Base-by-base conservation (phyloP, 2,888 invertebrate genomes). In the Acanthoscelides obtectus region DNA sequence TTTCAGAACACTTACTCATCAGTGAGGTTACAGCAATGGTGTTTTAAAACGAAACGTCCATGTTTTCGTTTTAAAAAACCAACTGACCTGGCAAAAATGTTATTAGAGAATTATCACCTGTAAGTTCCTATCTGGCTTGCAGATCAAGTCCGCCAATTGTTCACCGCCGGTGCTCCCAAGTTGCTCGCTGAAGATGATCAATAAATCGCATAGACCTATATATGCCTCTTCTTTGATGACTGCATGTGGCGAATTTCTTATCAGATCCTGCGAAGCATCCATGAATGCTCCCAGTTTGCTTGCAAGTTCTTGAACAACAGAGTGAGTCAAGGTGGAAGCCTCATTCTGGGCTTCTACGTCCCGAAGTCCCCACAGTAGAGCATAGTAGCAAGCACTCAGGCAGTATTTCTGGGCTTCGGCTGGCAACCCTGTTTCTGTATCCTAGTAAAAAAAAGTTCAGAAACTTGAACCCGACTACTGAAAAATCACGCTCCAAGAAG, bases 131-230 rank as follows among this genome's bases (percentile, higher is more conserved):
- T 96, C 95, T 0, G 97, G 93, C 83, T 93, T 93, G 83, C 92
- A 93, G 74, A 94, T 91, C 70, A 98, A 88, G 75, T 87, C 82
- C 80, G 86, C 79, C 77, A 88, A 86, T 81, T 88, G 83, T 77
- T 86, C 84, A 77, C 77, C 75, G 2, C 72, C 12, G 65, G 22
- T 75, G 22, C 72, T 77, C 71, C 70, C 72, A 22, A 80, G 66
- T 67, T 80, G 79, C 70, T 80, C 80, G 67, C 80, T 80, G 88
- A 98, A 99, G 79, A 97, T 90, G 20, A 99, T 93, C 79, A 99
- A 88, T 78, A 97, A 87, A 87, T 99, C 99, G 86, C 99, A 99
- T 70, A 99, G 91, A n/a, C 95, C 94, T 73, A 73, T 64, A 86
- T 96, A 99, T 0, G 98, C 96, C 86, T 94, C 93, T 85, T 94